Evolutionary conservation across 2,888 invertebrate genomes (phyloP).

Genomic region (Ectemnius continuus): DNA sequence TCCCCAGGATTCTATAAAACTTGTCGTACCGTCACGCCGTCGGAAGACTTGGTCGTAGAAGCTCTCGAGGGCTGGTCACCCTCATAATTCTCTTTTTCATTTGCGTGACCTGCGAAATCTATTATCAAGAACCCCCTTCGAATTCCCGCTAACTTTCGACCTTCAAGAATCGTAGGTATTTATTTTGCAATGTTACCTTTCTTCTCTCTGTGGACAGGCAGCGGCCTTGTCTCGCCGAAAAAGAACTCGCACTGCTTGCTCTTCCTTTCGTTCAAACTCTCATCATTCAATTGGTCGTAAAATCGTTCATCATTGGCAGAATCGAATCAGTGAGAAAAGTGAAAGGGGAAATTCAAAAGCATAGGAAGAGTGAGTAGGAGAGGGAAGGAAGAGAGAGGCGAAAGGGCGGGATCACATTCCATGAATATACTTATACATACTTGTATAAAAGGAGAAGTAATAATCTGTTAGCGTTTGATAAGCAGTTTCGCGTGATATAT

Average conservation of each 20-base stretch:
- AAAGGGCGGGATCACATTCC: conserved; percentile 69
- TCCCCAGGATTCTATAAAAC: conserved; percentile 61
- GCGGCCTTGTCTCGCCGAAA: conserved; percentile 33
- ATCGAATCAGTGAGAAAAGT: conserved; percentile 4
- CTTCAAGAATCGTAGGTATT: background rate
- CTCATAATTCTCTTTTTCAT: conserved; percentile 15
- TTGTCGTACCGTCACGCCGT: conserved; percentile 25
- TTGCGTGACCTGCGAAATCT: conserved; percentile 12
- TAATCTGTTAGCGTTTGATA: conserved; percentile 71
- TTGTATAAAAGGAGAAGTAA: conserved; percentile 51
- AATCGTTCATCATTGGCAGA: background rate
- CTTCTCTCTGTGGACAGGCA: conserved; percentile 10
- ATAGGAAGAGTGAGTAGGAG: too few relatives aligned
- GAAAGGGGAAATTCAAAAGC: background rate
- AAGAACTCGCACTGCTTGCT: conserved; percentile 38
- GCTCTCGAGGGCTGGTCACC: conserved; percentile 2
- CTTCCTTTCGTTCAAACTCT: conserved; percentile 31
- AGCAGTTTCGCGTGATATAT: conserved; percentile 56
- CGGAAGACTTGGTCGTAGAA: conserved; percentile 22
- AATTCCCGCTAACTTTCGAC: background rate
- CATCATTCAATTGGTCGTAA: conserved; percentile 1
- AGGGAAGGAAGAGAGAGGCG: conserved; percentile 31
- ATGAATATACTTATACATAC: conserved; percentile 60
- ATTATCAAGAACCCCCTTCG: conserved; percentile 14
- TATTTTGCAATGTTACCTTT: background rate